These are phyloP conservation scores for Cancer borealis DNA, from an alignment of 2,888 invertebrate genomes.

Conservation along the genomic window DNA sequence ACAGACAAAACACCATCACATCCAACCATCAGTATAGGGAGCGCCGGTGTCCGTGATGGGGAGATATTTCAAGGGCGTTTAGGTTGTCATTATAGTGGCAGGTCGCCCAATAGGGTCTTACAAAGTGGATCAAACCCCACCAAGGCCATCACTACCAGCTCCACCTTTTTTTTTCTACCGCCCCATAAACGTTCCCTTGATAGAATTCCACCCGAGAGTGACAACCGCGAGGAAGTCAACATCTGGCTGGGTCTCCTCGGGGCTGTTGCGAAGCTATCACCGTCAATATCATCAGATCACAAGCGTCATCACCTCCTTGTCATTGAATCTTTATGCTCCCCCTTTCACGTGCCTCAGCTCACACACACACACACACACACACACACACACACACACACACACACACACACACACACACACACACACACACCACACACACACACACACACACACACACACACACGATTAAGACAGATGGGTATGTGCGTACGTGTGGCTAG, in stretches of 20 bases:
- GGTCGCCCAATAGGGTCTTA: neutral
- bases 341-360: neutral
- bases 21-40: neutral
- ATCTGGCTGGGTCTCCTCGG: neutral
- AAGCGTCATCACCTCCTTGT: constrained; percentile 8
- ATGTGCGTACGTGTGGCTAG: neutral
- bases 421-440: constrained; percentile 59
- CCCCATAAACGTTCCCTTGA: neutral
- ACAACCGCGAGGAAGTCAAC: neutral
- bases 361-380: constrained; percentile 51
- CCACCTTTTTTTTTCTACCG: neutral
- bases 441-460: constrained; percentile 6
- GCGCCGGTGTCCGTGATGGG: neutral
- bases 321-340: neutral
- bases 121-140: neutral
- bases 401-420: constrained; percentile 60
- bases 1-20: neutral
- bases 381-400: constrained; percentile 50
- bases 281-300: neutral
- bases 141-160: neutral
- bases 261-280: neutral
- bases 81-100: neutral
- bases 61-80: neutral
- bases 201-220: neutral
- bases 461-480: neutral